Evolutionary conservation across 2,888 invertebrate species (phyloP).

Genomic region (Drosophila pegasa): DNA sequence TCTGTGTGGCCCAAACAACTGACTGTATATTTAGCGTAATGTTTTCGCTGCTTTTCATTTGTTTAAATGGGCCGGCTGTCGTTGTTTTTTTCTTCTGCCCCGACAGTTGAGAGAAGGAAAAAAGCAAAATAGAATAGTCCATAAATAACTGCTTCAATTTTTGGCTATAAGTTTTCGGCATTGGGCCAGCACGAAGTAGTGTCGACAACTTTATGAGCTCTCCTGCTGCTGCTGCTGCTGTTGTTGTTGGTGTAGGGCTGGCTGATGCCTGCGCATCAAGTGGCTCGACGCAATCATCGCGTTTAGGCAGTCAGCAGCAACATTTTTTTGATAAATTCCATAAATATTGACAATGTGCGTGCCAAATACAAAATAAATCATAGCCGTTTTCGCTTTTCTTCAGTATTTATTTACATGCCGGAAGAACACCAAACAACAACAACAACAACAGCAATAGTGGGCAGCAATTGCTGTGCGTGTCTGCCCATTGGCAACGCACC

Average conservation of each 20-base stretch:
- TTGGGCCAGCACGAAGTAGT: conserved; percentile 48
- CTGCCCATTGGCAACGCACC: conserved; percentile 34
- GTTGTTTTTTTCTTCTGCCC: conserved; percentile 12
- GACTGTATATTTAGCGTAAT: conserved; percentile 69
- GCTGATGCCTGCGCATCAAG: conserved; percentile 31
- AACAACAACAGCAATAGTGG: conserved; percentile 41
- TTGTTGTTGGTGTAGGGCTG: background rate
- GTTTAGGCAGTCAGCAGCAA: conserved; percentile 18
- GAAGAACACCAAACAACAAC: conserved; percentile 56
- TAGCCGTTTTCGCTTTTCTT: conserved; percentile 57
- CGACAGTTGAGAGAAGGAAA: conserved; percentile 10
- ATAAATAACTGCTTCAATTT: conserved; percentile 75
- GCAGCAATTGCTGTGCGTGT: conserved; percentile 41
- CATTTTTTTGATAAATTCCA: conserved; percentile 67
- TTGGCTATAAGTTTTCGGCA: conserved; percentile 48
- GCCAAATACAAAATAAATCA: conserved; percentile 76
- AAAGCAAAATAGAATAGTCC: conserved; percentile 48
- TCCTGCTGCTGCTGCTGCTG: conserved; percentile 8
- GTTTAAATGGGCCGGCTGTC: conserved; percentile 53
- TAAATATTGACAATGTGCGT: conserved; percentile 78
- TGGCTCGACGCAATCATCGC: conserved; percentile 47
- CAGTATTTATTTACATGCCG: conserved; percentile 77
- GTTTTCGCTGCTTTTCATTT: conserved; percentile 43
- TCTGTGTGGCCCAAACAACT: conserved; percentile 48
- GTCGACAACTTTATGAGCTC: conserved; percentile 71